Base-by-base conservation (phyloP, 2,113 vertebrate species). In the Dascyllus trimaculatus region DNA sequence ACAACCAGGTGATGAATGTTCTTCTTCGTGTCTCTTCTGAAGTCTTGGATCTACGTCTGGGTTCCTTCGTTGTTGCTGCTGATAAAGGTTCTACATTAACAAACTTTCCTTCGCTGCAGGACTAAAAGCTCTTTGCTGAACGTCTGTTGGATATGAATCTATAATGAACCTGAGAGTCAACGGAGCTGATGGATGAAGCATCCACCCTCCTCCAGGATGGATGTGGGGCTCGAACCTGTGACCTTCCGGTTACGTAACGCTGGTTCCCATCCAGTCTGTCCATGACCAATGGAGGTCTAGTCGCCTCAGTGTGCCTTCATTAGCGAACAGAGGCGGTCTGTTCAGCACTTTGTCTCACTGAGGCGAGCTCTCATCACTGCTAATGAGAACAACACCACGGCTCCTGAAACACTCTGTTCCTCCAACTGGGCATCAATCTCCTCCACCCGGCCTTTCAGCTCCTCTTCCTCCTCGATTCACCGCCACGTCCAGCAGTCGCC, bases 261-360 rank as follows among this genome's bases (percentile, higher is more conserved):
- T 89, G 88, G 88, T 87, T 75, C 75, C 80, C 77, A 60, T 90
- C 80, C 87, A 85, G 78, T 77, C 74, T 62, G 71, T 66, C 62
- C 64, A 74, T 86, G 85, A 86, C 83, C 79, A 71, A 53, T 71
- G 75, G 63, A 59, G 88, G 86, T 89, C 85, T 85, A 57, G 81
- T 84, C 66, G 60, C 60, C 53, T 62, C 15, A 69, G 71, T 84
- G 79, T 80, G 80, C 48, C 74, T 73, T 92, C 89, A 90, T 92
- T 92, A 90, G 89, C 17, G 88, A 92, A 92, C 91, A 92, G 91
- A 90, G 89, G 85, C 70, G 71, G 79, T 90, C 78, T 92, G 91
- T 92, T 92, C 79, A 10, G 25, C 17, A 4, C 62, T 86, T 88
- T 71, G 73, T 63, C 56, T 66, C 85, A 51, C 71, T 48, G 72